Base-by-base conservation (phyloP, 2,888 invertebrate genomes). In the Lacanobia wlatinum region DNA sequence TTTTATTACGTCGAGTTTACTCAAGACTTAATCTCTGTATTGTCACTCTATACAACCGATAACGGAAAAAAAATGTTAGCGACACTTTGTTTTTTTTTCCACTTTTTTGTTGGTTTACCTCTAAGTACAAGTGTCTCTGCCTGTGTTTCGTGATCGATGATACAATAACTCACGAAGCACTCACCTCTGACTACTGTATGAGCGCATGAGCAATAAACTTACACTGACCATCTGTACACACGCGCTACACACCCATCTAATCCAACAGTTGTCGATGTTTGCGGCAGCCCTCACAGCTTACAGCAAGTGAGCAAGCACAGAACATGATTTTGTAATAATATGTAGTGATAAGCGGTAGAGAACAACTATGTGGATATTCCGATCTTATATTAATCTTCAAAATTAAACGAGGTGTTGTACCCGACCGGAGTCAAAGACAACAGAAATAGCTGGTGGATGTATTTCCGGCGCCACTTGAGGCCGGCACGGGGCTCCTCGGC, bases 401-500 rank as follows among this genome's bases (percentile, higher is more conserved):
- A 4, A 34, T 5, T 0, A 34, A n/a, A 7, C 7, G 21, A n/a
- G 14, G n/a, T 12, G n/a, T 12, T n/a, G 21, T 14, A 21, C 14
- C 14, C 40, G 8, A 14, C 10, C 14, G 7, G 40, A 59, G 21
- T 40, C 40, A 14, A 59, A 40, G 21, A 40, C 21, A 40, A 59
- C 59, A 14, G 9, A 59, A 59, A 59, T 59, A 59, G 21, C 59
- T 40, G 40, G 21, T 38, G n/a, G 38, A n/a, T 38, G 12, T 58
- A 58, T n/a, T 58, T 58, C 12, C n/a, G 38, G 38, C 12, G 38
- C 10, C 38, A 12, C 56, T 34, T 12, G 34, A 16, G 40, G 14
- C 59, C 40, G 59, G 59, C 21, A 59, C 59, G 59, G 59, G 16
- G 40, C 21, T 14, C 59, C n/a, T 40, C 59, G 21, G 3, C 40